Evolutionary conservation across 92 coral and sea anemone genomes (phyloP), one percentile per base, ranked within the genome.

Genomic region (Meandrina meandrites): DNA sequence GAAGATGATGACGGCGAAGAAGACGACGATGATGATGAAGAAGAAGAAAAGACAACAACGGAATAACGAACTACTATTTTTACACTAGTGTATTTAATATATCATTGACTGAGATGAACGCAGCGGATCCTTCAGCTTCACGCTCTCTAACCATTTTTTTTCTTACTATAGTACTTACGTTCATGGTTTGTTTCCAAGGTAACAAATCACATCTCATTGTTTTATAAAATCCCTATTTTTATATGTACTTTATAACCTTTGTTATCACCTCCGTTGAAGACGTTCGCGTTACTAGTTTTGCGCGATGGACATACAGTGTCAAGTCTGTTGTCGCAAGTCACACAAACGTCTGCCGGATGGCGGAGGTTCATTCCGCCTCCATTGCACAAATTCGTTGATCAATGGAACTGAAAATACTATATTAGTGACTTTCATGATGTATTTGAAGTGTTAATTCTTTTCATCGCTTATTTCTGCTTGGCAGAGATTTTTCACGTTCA

Each of bases 201-300:
- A 32, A 31, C 82, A 77, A 47, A 64, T 60, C 57, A 56, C 53
- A 12, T 74, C 71, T 84, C 76, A 53, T 32, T 85, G 60, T 85
- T 85, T 76, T 85, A 85, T 66, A 85, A 21, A 85, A 76, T 58
- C 47, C 88, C 64, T 85, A 85, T 85, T 85, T 85, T 85, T 85
- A 85, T 85, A 85, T 37, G 71, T 57, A 77, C 80, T 75, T 82
- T 32, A 37, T 36, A 45, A 27, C 30, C 18, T 28, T 56, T 19
- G 16, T 27, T 37, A 19, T 48, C 45, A 40, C 17, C 31, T 30
- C 42, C 34, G 27, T 27, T 51, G 27, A 73, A 40, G 37, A 50
- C 57, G 81, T 78, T 78, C 51, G 81, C 66, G 40, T 81, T 60
- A 81, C 64, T 27, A 8, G 66, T 36, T 54, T 69, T 50, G 50